phyloP scores from a whole-genome alignment of 1,140 invertebrate species.

The Grapholita molesta region DNA sequence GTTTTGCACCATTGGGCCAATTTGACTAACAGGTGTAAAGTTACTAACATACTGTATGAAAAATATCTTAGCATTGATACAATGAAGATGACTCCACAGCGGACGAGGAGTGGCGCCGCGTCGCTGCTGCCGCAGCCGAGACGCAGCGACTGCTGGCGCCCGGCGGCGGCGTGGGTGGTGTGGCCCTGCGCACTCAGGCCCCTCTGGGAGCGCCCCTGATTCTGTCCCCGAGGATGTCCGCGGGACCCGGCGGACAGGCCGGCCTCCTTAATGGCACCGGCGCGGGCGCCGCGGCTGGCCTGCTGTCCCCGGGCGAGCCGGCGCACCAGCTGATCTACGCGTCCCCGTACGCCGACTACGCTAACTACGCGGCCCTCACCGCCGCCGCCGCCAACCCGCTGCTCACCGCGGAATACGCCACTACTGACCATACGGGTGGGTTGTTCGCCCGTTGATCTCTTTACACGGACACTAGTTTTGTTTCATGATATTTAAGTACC shows the following conservation, averaged over 20 bases:
- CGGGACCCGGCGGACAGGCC: conserved; percentile 87
- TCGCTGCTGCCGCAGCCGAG: conserved; percentile 84
- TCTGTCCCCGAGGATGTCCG: conserved; percentile 89
- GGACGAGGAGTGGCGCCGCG: conserved; percentile 88
- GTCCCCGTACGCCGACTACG: conserved; percentile 89
- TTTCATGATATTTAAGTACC: conserved; percentile 51
- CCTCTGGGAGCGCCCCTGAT: conserved; percentile 92
- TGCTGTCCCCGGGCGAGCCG: conserved; percentile 80
- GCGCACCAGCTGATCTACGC: conserved; percentile 87
- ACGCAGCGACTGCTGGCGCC: conserved; percentile 86
- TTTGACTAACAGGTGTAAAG: conserved; percentile 13
- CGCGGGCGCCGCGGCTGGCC: conserved; percentile 79
- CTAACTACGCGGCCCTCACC: conserved; percentile 90
- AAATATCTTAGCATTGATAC: conserved; percentile 32
- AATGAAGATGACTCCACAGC: conserved; percentile 76
- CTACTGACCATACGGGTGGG: conserved; percentile 95
- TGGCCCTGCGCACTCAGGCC: conserved; percentile 83
- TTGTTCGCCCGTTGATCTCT: conserved; percentile 88
- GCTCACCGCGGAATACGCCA: conserved; percentile 88
- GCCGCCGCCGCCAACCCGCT: conserved; percentile 87
- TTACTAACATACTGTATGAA: background rate
- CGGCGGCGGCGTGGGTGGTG: conserved; percentile 74
- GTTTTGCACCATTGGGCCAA: background rate
- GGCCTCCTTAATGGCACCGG: conserved; percentile 81
- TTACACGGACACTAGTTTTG: conserved; percentile 21